These are phyloP conservation scores for Pseudorectes ferrugineus DNA, from an alignment of 2,113 vertebrate genomes.

Conservation along the genomic window DNA sequence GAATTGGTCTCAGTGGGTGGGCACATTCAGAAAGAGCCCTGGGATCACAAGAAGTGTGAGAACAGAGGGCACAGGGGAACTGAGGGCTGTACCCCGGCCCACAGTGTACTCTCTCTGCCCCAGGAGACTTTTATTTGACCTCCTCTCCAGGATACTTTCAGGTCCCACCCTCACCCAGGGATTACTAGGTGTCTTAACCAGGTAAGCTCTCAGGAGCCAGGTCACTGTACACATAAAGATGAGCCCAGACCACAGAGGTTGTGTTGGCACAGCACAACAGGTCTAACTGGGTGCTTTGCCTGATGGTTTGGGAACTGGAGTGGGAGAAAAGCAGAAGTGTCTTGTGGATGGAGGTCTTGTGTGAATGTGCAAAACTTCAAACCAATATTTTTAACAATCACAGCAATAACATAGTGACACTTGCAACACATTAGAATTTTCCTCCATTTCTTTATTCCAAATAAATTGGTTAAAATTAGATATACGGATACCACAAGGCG, in stretches of 20 bases:
- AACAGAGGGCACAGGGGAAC: not conserved
- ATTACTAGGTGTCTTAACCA: not conserved
- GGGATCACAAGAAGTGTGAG: not conserved
- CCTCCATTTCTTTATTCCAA: not conserved
- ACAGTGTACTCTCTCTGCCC: not conserved
- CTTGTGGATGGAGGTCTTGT: not conserved
- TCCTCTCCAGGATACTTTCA: not conserved
- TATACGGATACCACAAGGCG: not conserved
- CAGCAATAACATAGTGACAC: not conserved
- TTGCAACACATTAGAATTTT: not conserved
- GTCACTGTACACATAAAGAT: not conserved
- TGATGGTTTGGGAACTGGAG: not conserved
- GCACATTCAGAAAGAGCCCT: not conserved
- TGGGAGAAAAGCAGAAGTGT: not conserved
- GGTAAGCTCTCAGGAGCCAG: not conserved
- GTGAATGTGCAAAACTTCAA: not conserved
- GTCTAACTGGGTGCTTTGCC: rapidly evolving
- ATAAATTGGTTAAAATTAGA: not conserved
- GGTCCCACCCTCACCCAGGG: not conserved
- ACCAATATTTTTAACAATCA: not conserved
- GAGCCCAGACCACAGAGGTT: not conserved
- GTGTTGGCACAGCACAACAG: not conserved
- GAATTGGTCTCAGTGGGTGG: not conserved
- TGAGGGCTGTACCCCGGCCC: not conserved
- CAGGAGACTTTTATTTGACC: not conserved